These are phyloP conservation scores for Bactericera cockerelli DNA, from an alignment of 1,140 invertebrate species.

Conservation along the genomic window DNA sequence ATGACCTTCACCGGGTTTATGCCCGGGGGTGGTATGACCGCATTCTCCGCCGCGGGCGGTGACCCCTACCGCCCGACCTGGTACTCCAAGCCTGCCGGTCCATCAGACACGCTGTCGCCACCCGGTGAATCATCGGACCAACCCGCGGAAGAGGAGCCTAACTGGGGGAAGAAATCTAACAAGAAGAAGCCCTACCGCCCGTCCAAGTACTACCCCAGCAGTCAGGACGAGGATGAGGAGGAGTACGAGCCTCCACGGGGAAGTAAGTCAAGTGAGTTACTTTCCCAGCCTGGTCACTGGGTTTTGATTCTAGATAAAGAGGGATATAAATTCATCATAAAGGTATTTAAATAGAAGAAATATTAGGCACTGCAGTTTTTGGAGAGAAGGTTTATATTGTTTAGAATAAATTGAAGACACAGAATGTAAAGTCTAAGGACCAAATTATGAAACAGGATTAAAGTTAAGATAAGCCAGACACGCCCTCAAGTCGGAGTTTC, in stretches of 20 bases:
- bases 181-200: conserved; percentile 5
- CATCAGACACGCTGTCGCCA: background rate
- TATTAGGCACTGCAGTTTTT: too few relatives aligned
- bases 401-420: too few relatives aligned
- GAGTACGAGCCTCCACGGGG: background rate
- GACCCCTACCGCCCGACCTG: conserved; percentile 12
- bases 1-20: conserved; percentile 23
- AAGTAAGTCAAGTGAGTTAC: background rate
- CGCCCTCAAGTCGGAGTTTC: too few relatives aligned
- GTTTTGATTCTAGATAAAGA: too few relatives aligned
- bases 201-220: background rate
- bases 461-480: too few relatives aligned
- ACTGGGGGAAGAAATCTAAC: background rate
- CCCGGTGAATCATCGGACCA: background rate
- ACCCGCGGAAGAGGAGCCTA: background rate
- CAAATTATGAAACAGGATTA: too few relatives aligned
- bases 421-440: too few relatives aligned
- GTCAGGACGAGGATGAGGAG: background rate
- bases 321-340: too few relatives aligned
- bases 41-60: conserved; percentile 17
- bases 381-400: too few relatives aligned
- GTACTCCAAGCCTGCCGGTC: background rate
- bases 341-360: too few relatives aligned
- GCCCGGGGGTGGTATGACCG: conserved; percentile 20
- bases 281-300: too few relatives aligned